A percentile compares a stretch with the other conserved stretches of the same genome.
phyloP scores from a whole-genome alignment of 1,140 invertebrate genomes.

The Bombus affinis region DNA sequence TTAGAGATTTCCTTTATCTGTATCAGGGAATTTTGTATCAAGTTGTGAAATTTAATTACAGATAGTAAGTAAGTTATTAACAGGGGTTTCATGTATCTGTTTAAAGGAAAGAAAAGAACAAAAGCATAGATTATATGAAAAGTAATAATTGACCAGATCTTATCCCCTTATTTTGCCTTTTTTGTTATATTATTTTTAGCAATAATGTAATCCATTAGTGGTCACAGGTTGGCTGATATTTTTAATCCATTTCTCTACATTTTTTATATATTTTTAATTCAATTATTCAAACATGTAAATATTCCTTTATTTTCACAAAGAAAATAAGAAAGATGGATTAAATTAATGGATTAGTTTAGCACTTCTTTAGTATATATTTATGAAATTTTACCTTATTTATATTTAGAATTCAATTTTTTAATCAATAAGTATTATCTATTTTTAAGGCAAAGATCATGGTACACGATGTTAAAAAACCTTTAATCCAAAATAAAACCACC shows the following conservation, averaged over 20 bases:
- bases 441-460: not conserved
- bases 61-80: slow-evolving; percentile 11
- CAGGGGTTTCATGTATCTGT: not conserved
- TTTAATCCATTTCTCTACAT: slow-evolving; percentile 2
- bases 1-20: slow-evolving; percentile 21
- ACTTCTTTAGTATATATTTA: not conserved
- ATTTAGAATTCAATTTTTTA: not conserved
- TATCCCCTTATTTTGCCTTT: not conserved
- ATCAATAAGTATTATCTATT: not conserved
- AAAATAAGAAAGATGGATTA: not conserved
- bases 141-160: too few relatives aligned
- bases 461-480: not conserved
- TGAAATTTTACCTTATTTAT: not conserved
- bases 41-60: not conserved
- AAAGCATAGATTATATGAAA: slow-evolving; percentile 16
- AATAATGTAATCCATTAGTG: not conserved
- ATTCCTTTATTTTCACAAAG: not conserved
- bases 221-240: not conserved
- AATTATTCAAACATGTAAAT: not conserved
- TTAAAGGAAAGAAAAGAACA: not conserved
- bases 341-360: too few relatives aligned
- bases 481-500: not conserved
- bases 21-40: slow-evolving; percentile 1
- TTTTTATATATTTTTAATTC: not conserved
- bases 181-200: not conserved